These are phyloP conservation scores for Pteria penguin DNA, from an alignment of 2,888 invertebrate genomes.

Conservation along the genomic window DNA sequence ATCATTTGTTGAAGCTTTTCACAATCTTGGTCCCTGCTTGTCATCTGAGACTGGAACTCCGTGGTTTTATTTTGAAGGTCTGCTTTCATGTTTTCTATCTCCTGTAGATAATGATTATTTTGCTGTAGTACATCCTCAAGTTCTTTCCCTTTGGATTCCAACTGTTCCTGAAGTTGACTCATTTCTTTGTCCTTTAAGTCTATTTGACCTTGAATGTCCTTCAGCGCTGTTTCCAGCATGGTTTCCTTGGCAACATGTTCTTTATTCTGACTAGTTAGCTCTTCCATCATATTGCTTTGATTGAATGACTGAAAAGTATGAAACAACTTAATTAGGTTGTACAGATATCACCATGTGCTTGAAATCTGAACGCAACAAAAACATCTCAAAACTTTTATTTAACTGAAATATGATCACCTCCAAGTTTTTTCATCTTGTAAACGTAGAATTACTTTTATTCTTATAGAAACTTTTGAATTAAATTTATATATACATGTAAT, in stretches of 20 bases:
- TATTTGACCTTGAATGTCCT: not conserved
- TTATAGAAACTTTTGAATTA: too few species aligned
- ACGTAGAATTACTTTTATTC: too few species aligned
- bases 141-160: slow-evolving; percentile 22
- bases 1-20: not conserved
- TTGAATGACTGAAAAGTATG: too few species aligned
- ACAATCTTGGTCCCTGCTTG: not conserved
- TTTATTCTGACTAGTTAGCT: slow-evolving; percentile 36
- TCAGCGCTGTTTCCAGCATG: slow-evolving; percentile 38
- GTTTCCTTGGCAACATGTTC: slow-evolving; percentile 36
- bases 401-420: too few species aligned
- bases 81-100: slow-evolving; percentile 9
- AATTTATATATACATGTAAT: too few species aligned
- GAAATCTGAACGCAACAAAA: too few species aligned
- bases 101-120: slow-evolving; percentile 26
- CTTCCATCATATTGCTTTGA: slow-evolving; percentile 5
- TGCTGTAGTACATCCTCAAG: slow-evolving; percentile 17
- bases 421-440: too few species aligned
- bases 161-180: slow-evolving; percentile 20
- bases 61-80: slow-evolving; percentile 5
- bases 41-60: not conserved
- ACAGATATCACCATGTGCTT: too few species aligned
- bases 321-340: too few species aligned
- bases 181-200: slow-evolving; percentile 32
- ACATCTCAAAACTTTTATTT: too few species aligned